Conservation (phyloP, 2,888 invertebrate species). For the Andrena camellia region DNA sequence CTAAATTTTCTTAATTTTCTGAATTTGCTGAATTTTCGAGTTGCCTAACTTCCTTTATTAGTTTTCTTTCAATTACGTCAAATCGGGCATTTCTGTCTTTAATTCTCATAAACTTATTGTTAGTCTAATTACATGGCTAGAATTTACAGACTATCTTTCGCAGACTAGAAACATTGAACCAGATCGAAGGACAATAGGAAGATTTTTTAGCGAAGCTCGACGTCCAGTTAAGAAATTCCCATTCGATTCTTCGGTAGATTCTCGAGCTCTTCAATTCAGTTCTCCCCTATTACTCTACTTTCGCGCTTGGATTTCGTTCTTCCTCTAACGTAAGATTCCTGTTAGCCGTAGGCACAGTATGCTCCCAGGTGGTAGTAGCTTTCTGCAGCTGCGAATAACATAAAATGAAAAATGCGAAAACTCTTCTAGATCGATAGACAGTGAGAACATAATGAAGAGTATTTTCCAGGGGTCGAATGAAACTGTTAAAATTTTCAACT, state of each 20-base stretch:
- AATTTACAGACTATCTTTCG: constrained; percentile 36
- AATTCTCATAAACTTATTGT: constrained; percentile 1
- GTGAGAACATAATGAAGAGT: too few relatives aligned
- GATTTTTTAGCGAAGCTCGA: background rate
- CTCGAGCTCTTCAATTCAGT: too few relatives aligned
- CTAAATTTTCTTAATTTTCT: too few relatives aligned
- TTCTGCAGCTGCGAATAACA: constrained; percentile 72
- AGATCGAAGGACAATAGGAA: constrained; percentile 23
- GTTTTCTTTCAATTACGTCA: background rate
- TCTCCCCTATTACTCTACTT: constrained; percentile 2
- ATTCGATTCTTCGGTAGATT: constrained; percentile 2
- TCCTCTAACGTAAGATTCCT: background rate
- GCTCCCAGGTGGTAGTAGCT: constrained; percentile 78
- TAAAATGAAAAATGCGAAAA: background rate
- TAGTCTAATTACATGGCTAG: constrained; percentile 25
- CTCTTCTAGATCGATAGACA: background rate
- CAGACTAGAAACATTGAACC: constrained; percentile 58
- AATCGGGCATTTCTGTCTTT: background rate
- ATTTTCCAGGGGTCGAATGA: too few relatives aligned
- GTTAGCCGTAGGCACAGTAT: constrained; percentile 76
- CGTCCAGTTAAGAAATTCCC: background rate
- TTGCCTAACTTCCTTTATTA: too few relatives aligned
- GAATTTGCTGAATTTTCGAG: too few relatives aligned
- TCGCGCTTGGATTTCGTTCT: background rate
- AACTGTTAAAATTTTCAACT: too few relatives aligned